A percentile compares a stretch with the other conserved stretches of the same genome.
These are phyloP conservation scores for Sebastes elongatus DNA, from an alignment of 2,797 vertebrate genomes.

Conservation along the genomic window DNA sequence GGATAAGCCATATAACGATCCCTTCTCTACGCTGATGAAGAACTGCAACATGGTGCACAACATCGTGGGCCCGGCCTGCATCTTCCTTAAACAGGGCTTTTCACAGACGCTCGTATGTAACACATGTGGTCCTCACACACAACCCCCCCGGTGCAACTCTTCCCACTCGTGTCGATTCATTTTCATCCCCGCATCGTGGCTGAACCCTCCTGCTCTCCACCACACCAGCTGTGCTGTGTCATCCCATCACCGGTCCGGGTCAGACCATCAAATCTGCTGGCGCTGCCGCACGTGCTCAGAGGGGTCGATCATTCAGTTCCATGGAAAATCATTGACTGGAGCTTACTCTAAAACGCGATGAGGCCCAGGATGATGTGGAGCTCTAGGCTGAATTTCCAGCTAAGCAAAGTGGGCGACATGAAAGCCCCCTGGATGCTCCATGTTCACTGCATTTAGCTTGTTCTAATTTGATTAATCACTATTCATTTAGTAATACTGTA, in stretches of 20 bases:
- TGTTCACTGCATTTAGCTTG: background rate
- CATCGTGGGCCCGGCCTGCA: constrained; percentile 85
- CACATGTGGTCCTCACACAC: background rate
- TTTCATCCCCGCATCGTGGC: constrained; percentile 34
- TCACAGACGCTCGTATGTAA: constrained; percentile 71
- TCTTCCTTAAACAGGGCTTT: constrained; percentile 92
- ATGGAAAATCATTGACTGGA: constrained; percentile 60
- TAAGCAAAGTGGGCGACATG: background rate
- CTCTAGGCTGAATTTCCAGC: background rate
- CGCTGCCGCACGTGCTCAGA: background rate
- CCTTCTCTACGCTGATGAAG: constrained; percentile 73
- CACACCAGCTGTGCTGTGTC: constrained; percentile 12
- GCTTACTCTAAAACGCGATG: background rate
- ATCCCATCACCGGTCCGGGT: constrained; percentile 15
- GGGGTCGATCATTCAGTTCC: constrained; percentile 46
- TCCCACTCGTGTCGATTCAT: constrained; percentile 19
- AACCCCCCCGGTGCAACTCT: constrained; percentile 11
- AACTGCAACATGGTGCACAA: constrained; percentile 81
- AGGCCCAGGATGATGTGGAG: background rate
- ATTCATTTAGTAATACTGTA: too few relatives aligned
- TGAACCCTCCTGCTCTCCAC: constrained; percentile 14
- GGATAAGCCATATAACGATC: constrained; percentile 52
- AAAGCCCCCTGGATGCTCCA: background rate
- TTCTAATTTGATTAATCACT: background rate
- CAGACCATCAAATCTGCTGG: constrained; percentile 25